Evolutionary conservation across 2,797 vertebrate species (phyloP).

Genomic region (Diplodus puntazzo): DNA sequence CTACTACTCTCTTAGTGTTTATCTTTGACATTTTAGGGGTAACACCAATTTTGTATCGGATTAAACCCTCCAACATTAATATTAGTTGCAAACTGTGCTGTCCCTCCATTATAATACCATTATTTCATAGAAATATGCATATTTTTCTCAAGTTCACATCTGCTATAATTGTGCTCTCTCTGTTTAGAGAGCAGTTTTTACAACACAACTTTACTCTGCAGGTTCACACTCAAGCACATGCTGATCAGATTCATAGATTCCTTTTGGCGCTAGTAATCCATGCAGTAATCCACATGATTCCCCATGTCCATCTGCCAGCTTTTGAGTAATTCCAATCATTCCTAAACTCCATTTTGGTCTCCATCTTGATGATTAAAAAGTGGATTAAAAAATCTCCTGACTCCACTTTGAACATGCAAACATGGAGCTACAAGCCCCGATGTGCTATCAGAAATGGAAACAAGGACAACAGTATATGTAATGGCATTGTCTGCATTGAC

Average conservation of each 20-base stretch:
- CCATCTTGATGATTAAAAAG: conserved; percentile 35
- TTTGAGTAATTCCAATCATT: conserved; percentile 57
- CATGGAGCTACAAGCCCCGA: conserved; percentile 39
- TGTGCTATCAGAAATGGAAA: conserved; percentile 11
- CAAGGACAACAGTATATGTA: conserved; percentile 16
- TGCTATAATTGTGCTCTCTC: background rate
- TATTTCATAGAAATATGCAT: too few species aligned
- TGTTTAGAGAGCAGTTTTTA: background rate
- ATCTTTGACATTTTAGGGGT: background rate
- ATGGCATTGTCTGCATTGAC: background rate
- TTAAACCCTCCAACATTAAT: background rate
- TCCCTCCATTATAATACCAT: background rate
- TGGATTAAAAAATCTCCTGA: conserved; percentile 58
- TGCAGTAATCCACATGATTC: conserved; percentile 55
- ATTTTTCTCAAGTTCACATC: background rate
- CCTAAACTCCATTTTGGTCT: conserved; percentile 29
- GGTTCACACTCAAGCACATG: background rate
- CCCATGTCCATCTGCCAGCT: conserved; percentile 51
- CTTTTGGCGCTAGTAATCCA: conserved; percentile 36
- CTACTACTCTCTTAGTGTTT: background rate
- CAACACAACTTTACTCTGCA: background rate
- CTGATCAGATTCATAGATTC: conserved; percentile 12
- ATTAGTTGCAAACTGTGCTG: background rate
- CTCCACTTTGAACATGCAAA: conserved; percentile 43
- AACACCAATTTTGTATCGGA: background rate